Percentiles rank a stretch among this genome's conserved stretches.
Conservation (phyloP, 2,888 invertebrate genomes). For the Nyleta sp. region DNA sequence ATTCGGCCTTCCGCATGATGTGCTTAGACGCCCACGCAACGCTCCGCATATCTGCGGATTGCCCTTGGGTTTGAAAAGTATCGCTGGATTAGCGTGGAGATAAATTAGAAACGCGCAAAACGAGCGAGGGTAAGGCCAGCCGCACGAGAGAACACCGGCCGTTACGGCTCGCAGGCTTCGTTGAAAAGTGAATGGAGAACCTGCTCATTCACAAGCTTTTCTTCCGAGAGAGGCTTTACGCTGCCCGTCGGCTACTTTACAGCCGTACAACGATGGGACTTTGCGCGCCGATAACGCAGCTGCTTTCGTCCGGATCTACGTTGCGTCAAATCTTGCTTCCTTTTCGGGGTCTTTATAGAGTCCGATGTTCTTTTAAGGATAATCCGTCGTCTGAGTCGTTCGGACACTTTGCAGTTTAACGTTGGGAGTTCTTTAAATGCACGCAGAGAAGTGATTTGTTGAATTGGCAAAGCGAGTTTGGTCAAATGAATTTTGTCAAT, state of each 20-base stretch:
- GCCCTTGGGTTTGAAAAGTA: slow-evolving; percentile 62
- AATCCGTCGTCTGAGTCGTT: no score
- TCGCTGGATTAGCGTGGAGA: slow-evolving; percentile 55
- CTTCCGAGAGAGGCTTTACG: slow-evolving; percentile 71
- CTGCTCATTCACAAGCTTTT: slow-evolving; percentile 81
- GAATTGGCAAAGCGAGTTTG: no score
- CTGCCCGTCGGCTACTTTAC: slow-evolving; percentile 65
- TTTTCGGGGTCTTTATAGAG: no score
- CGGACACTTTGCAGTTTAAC: no score
- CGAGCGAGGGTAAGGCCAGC: slow-evolving; percentile 63
- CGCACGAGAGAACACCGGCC: slow-evolving; percentile 63
- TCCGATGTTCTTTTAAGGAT: no score
- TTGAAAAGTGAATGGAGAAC: slow-evolving; percentile 81
- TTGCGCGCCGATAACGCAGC: no score
- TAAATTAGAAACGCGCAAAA: slow-evolving; percentile 62
- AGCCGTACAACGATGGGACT: no score
- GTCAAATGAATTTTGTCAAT: no score
- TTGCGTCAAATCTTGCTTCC: no score
- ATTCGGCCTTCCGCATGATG: slow-evolving; percentile 55
- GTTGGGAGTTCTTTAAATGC: no score
- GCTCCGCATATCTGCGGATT: slow-evolving; percentile 33
- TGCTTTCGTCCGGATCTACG: no score
- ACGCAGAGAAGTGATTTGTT: no score
- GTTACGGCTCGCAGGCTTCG: slow-evolving; percentile 69
- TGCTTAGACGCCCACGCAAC: slow-evolving; percentile 44